Base-by-base conservation (phyloP, 2,113 vertebrate species). In the Odobenus rosmarus region DNA sequence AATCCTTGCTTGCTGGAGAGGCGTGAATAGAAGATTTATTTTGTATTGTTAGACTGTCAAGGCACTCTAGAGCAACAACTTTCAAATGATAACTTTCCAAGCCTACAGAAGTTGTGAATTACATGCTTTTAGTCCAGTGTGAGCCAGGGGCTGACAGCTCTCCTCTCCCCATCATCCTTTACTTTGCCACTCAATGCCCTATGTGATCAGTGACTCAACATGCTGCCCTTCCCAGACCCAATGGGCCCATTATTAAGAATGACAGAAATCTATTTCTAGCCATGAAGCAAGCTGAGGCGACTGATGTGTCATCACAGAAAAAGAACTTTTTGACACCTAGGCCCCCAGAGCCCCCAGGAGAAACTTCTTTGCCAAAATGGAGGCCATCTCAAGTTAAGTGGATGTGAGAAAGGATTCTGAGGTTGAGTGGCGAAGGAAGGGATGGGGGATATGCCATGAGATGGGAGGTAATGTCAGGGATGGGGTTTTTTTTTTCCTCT, bases 41-140 rank as follows among this genome's bases (percentile, higher is more conserved):
- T 98, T 98, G 98, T 97, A 98, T 99, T 99, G 98, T 99, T 98
- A 97, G 98, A 88, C 98, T 98, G 98, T 99, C 98, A 98, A 98
- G 97, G 62, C 98, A 90, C 97, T 98, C 98, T 97, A 96, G 97
- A 99, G 98, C 98, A 98, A 98, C 98, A 98, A 59, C 98, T 98
- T 98, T 97, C 97, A 95, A 93, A 97, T 92, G 98, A 98, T 98
- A 98, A 98, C 98, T 98, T 98, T 93, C 96, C 95, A 90, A 64
- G 97, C 62, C 11, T 95, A 96, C 97, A 94, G 92, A 97, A 98
- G 98, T 98, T 97, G 97, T 95, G 98, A 98, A 98, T 99, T 98
- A 98, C 95, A 98, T 21, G 96, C 97, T 98, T 98, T 98, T 89
- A 98, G 98, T 94, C 93, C 71, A 80, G 1, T 1, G 49, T 80